Evolutionary conservation across 2,113 vertebrate species (phyloP).

Genomic region (Rynchops niger): DNA sequence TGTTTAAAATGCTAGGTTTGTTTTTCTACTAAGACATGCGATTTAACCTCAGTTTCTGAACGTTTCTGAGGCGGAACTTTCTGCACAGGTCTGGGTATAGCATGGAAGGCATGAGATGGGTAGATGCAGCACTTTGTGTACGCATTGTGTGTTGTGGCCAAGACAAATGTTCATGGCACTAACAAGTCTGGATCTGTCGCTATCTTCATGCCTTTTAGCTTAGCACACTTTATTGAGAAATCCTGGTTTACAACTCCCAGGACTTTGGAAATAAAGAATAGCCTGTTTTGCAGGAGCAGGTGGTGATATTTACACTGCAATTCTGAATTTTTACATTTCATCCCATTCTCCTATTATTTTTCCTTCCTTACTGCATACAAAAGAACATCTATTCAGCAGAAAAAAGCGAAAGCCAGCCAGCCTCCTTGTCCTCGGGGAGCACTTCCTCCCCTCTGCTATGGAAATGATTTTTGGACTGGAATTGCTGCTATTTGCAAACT

Average conservation of each 20-base stretch:
- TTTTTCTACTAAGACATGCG: neutral
- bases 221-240: constrained; percentile 60
- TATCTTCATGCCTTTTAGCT: constrained; percentile 58
- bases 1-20: neutral
- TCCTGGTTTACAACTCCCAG: constrained; percentile 19
- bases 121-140: neutral
- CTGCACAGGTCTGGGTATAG: neutral
- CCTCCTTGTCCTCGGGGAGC: constrained; percentile 17
- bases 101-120: neutral
- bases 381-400: neutral
- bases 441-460: constrained; percentile 45
- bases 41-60: neutral
- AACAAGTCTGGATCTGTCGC: constrained; percentile 72
- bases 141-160: neutral
- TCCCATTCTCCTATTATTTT: neutral
- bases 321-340: neutral
- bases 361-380: neutral
- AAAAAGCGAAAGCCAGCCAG: neutral
- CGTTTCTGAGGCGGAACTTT: neutral
- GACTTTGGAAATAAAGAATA: constrained; percentile 42
- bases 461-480: constrained; percentile 51
- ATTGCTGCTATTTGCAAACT: constrained; percentile 51
- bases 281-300: constrained; percentile 11
- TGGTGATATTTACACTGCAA: neutral
- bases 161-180: constrained; percentile 40